phyloP scores from a whole-genome alignment of 1,140 invertebrate genomes.

The Microplitis demolitor region DNA sequence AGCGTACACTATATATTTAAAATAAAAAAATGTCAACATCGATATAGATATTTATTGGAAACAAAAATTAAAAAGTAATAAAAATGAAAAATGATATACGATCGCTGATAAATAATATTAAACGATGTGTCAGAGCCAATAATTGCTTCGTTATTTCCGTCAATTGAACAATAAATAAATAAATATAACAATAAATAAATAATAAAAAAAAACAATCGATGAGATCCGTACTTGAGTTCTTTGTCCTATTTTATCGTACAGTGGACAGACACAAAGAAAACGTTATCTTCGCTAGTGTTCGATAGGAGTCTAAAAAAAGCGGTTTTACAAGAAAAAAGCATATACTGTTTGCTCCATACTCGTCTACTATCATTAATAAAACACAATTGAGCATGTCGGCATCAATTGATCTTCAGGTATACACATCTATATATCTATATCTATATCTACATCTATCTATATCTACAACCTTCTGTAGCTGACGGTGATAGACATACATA shows the following conservation, averaged over 20 bases:
- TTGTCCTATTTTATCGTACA: background rate
- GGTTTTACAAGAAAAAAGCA: slow-evolving; percentile 24
- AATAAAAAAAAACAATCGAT: background rate
- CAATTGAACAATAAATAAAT: background rate
- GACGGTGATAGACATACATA: slow-evolving; percentile 12
- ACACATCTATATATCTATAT: background rate
- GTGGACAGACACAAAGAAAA: slow-evolving; percentile 2
- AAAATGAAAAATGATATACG: background rate
- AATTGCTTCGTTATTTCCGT: background rate
- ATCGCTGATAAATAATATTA: background rate
- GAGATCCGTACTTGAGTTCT: background rate
- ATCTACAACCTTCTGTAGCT: slow-evolving; percentile 22
- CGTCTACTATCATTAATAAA: slow-evolving; percentile 49
- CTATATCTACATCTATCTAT: background rate
- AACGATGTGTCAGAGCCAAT: background rate
- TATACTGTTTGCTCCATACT: slow-evolving; percentile 37
- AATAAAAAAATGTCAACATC: too few relatives aligned
- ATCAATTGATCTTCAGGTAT: slow-evolving; percentile 44
- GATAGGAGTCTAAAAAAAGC: slow-evolving; percentile 43
- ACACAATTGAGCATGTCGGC: slow-evolving; percentile 40
- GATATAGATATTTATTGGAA: too few relatives aligned
- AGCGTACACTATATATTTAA: too few relatives aligned
- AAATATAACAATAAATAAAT: background rate
- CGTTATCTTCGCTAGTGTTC: slow-evolving; percentile 22
- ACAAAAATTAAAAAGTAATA: background rate